These are phyloP conservation scores for Bombus haemorrhoidalis DNA, from an alignment of 1,140 invertebrate genomes.

Conservation along the genomic window DNA sequence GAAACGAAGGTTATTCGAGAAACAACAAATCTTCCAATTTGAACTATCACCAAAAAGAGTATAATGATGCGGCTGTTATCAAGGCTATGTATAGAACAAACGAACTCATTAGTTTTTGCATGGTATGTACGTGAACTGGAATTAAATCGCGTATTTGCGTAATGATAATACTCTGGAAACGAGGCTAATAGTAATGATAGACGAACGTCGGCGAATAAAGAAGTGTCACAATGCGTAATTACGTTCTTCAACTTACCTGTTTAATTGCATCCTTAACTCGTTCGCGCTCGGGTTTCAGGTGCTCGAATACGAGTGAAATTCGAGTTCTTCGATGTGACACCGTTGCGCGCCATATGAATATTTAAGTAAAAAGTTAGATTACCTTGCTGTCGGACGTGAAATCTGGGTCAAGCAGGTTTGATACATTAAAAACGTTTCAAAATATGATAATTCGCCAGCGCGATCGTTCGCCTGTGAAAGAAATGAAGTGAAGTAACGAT, in stretches of 20 bases:
- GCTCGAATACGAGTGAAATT: not conserved
- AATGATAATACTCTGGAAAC: constrained; percentile 20
- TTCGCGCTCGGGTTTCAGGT: not conserved
- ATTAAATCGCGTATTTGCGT: constrained; percentile 14
- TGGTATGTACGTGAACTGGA: not conserved
- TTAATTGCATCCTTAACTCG: not conserved
- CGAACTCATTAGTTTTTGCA: not conserved
- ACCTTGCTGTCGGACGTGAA: constrained; percentile 15
- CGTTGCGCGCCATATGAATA: not conserved
- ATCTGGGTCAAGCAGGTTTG: constrained; percentile 5
- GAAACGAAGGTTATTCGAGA: not conserved
- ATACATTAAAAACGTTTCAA: not conserved
- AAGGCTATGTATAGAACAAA: constrained; percentile 14
- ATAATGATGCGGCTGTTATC: not conserved
- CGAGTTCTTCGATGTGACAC: not conserved
- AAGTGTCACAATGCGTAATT: constrained; percentile 41
- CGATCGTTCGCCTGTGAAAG: constrained; percentile 1
- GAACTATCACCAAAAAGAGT: not conserved
- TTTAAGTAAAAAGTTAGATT: constrained; percentile 23
- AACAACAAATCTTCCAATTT: constrained; percentile 6
- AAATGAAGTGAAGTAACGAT: not conserved
- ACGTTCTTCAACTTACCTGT: not conserved
- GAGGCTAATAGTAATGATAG: constrained; percentile 16
- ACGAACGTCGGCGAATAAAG: not conserved
- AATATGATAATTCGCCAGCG: not conserved